phyloP scores from a whole-genome alignment of 1,140 invertebrate genomes.

The Daktulosphaira vitifoliae region DNA sequence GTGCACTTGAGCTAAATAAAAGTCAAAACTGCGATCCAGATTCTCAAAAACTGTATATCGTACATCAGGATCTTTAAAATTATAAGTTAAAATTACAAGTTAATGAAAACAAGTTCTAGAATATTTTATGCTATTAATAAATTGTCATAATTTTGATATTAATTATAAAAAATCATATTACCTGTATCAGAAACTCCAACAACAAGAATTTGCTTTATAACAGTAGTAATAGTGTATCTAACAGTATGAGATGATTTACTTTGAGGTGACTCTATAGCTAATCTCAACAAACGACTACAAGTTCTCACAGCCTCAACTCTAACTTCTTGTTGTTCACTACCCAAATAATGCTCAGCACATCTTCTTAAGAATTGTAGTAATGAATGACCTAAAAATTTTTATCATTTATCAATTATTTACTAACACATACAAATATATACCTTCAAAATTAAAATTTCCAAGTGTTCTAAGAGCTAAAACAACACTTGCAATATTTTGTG shows the following conservation, averaged over 20 bases:
- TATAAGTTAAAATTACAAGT: background rate
- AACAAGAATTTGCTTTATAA: slow-evolving; percentile 79
- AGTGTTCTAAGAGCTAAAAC: slow-evolving; percentile 89
- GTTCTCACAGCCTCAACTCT: slow-evolving; percentile 90
- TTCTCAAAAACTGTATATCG: slow-evolving; percentile 86
- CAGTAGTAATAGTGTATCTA: slow-evolving; percentile 77
- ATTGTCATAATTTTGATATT: too few species aligned
- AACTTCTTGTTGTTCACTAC: slow-evolving; percentile 83
- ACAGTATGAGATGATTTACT: slow-evolving; percentile 62
- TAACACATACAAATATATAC: slow-evolving; percentile 40
- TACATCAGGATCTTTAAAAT: slow-evolving; percentile 73
- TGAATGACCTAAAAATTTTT: slow-evolving; percentile 59
- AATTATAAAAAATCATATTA: slow-evolving; percentile 38
- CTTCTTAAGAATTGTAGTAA: slow-evolving; percentile 84
- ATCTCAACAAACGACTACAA: slow-evolving; percentile 75
- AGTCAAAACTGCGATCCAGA: slow-evolving; percentile 87
- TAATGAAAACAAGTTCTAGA: background rate
- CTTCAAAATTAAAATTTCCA: slow-evolving; percentile 92
- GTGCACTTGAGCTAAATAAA: slow-evolving; percentile 90
- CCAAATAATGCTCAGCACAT: slow-evolving; percentile 88
- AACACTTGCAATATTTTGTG: slow-evolving; percentile 67
- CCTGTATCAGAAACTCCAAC: slow-evolving; percentile 91
- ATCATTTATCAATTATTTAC: background rate
- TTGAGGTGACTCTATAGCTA: slow-evolving; percentile 55
- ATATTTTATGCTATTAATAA: too few species aligned